Percentiles rank a stretch among this genome's conserved stretches.
These are phyloP conservation scores for Toxotes lorentzi DNA, from an alignment of 2,797 vertebrate genomes.

Conservation along the genomic window DNA sequence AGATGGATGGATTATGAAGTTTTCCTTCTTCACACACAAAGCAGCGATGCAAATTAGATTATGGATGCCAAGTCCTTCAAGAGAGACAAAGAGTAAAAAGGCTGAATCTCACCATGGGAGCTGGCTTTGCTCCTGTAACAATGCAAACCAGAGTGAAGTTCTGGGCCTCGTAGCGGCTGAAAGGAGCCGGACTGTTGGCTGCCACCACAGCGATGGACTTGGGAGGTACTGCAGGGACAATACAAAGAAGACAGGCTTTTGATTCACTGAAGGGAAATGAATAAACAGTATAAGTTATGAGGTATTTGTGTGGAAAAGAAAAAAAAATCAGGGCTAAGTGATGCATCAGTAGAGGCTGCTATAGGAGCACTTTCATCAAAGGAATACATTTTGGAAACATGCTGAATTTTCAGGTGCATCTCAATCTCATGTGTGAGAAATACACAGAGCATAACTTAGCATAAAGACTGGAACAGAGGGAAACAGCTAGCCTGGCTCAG, in stretches of 20 bases:
- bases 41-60: not conserved
- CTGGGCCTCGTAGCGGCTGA: slow-evolving; percentile 94
- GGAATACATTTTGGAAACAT: not conserved
- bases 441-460: not conserved
- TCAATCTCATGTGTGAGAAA: not conserved
- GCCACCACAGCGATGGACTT: slow-evolving; percentile 93
- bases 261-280: not conserved
- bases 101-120: slow-evolving; percentile 86
- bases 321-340: not conserved
- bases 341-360: not conserved
- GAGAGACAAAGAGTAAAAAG: slow-evolving; percentile 1
- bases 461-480: not conserved
- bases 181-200: slow-evolving; percentile 88
- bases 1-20: not conserved
- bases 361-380: not conserved
- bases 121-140: slow-evolving; percentile 93
- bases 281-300: not conserved
- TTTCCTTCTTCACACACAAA: not conserved
- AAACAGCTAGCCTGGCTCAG: not conserved
- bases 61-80: not conserved
- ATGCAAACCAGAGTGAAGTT: slow-evolving; percentile 96
- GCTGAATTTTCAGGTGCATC: not conserved
- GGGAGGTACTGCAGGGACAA: slow-evolving; percentile 88
- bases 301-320: not conserved
- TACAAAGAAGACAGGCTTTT: not conserved